These are phyloP conservation scores for Pandemis cinnamomeana DNA, from an alignment of 2,888 invertebrate genomes.

Conservation along the genomic window DNA sequence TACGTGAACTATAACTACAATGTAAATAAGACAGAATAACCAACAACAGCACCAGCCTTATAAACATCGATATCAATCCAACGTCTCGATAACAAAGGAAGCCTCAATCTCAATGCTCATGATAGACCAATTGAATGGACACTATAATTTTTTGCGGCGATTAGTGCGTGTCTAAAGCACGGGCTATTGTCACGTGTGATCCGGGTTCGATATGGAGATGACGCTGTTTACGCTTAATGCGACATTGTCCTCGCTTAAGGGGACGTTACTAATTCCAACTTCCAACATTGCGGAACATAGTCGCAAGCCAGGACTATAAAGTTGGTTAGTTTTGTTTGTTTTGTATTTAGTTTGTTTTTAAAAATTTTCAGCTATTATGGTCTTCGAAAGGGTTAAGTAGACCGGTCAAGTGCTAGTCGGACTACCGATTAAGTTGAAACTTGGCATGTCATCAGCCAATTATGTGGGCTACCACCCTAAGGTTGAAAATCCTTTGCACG, in stretches of 20 bases:
- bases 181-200: slow-evolving; percentile 57
- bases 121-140: slow-evolving; percentile 40
- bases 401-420: too few relatives aligned
- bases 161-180: slow-evolving; percentile 54
- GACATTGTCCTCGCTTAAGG: slow-evolving; percentile 68
- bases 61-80: slow-evolving; percentile 21
- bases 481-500: too few relatives aligned
- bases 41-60: not conserved
- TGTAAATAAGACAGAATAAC: not conserved
- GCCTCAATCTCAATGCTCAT: slow-evolving; percentile 19
- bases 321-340: too few relatives aligned
- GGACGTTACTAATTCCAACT: not conserved
- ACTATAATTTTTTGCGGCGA: slow-evolving; percentile 55
- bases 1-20: not conserved
- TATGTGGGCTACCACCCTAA: too few relatives aligned
- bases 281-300: too few relatives aligned
- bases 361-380: too few relatives aligned
- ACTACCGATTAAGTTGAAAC: too few relatives aligned
- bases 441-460: too few relatives aligned
- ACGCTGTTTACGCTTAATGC: slow-evolving; percentile 66
- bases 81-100: slow-evolving; percentile 25
- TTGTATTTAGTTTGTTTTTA: too few relatives aligned
- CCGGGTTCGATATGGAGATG: slow-evolving; percentile 76
- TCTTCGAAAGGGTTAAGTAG: too few relatives aligned
- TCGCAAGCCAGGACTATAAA: too few relatives aligned